Evolutionary conservation across 1,140 invertebrate genomes (phyloP).

Genomic region (Zaprionus gabonicus): DNA sequence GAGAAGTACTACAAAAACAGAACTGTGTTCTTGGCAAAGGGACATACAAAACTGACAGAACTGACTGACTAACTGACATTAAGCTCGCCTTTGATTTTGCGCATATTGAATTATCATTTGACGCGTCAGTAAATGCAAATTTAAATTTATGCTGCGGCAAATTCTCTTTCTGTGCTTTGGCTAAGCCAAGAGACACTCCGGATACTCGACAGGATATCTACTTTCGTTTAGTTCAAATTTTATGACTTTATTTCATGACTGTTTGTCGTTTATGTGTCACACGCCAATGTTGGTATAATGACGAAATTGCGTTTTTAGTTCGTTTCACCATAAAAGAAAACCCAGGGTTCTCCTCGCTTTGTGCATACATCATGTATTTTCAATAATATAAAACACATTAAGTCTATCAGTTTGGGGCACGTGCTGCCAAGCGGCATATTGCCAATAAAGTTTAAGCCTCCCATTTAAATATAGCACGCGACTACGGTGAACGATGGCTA

Average conservation of each 20-base stretch:
- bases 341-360: conserved; percentile 6
- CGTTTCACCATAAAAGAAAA: conserved; percentile 22
- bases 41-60: not conserved
- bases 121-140: conserved; percentile 65
- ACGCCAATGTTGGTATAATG: conserved; percentile 74
- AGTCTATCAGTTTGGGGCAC: conserved; percentile 56
- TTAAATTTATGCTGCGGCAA: conserved; percentile 64
- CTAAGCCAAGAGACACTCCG: not conserved
- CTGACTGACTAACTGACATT: not conserved
- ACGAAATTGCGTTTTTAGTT: conserved; percentile 75
- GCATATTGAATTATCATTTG: conserved; percentile 74
- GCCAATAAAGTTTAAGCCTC: conserved; percentile 64
- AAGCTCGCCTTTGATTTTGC: conserved; percentile 43
- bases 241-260: conserved; percentile 81
- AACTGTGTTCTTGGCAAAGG: conserved; percentile 7
- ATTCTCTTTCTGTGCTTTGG: conserved; percentile 2
- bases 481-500: conserved; percentile 50
- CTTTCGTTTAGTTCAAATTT: conserved; percentile 46
- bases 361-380: conserved; percentile 67
- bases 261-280: conserved; percentile 77
- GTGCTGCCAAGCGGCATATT: conserved; percentile 60
- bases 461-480: conserved; percentile 28
- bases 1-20: conserved; percentile 15
- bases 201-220: conserved; percentile 22
- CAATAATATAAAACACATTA: conserved; percentile 64